Conservation (phyloP, 2,888 invertebrate genomes). For the Muscina levida region DNA sequence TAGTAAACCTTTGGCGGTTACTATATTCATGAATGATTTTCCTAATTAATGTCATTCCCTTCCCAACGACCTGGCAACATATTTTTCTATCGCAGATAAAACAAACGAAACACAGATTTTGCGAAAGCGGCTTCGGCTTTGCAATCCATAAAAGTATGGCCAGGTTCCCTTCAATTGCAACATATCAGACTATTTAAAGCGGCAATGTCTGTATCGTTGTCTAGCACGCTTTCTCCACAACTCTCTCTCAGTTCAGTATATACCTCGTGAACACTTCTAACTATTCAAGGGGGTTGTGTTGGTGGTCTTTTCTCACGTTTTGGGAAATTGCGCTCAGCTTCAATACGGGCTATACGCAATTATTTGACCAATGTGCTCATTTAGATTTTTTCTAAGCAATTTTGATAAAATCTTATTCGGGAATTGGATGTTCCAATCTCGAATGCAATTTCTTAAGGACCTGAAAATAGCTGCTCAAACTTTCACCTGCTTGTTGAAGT, state of each 20-base stretch:
- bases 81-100: no score
- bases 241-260: neutral
- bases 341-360: no score
- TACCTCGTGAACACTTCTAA: neutral
- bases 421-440: neutral
- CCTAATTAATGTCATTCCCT: no score
- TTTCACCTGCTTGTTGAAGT: slow-evolving; percentile 15
- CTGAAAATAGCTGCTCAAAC: slow-evolving; percentile 10
- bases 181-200: no score
- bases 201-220: neutral
- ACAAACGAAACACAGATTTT: no score
- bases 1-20: no score
- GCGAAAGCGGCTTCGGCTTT: no score
- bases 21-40: no score
- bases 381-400: slow-evolving; percentile 17
- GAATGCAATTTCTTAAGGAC: slow-evolving; percentile 22
- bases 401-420: slow-evolving; percentile 28
- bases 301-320: neutral
- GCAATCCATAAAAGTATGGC: neutral
- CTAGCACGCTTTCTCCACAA: neutral
- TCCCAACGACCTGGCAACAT: no score
- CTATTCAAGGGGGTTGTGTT: neutral
- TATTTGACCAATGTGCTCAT: neutral
- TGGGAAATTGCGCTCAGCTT: no score
- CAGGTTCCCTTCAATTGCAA: neutral